Evolutionary conservation across 1,140 invertebrate genomes (phyloP).

Genomic region (Trichonephila inaurata): DNA sequence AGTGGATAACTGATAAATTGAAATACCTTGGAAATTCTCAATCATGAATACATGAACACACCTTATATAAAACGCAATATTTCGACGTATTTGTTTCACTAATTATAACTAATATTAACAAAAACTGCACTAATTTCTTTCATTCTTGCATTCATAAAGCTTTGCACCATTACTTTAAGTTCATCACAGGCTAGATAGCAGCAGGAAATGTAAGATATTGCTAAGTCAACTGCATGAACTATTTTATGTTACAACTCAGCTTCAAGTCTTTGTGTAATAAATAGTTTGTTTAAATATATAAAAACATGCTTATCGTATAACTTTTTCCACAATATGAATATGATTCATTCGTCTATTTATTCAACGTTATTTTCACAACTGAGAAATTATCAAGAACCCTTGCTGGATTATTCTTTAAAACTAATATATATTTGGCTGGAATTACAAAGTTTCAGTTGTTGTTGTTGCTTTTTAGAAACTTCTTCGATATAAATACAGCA

Average conservation of each 20-base stretch:
- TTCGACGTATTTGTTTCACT: slow-evolving; percentile 9
- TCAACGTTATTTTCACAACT: background rate
- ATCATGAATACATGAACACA: background rate
- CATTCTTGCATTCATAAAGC: slow-evolving; percentile 33
- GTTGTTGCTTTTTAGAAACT: too few relatives aligned
- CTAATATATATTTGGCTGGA: slow-evolving; percentile 30
- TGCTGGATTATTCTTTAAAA: background rate
- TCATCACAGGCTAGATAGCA: slow-evolving; percentile 51
- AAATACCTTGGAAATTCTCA: background rate
- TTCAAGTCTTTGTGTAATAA: slow-evolving; percentile 14
- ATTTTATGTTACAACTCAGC: slow-evolving; percentile 64
- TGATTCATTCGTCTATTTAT: background rate
- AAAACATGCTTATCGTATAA: background rate
- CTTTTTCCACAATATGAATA: background rate
- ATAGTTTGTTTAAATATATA: slow-evolving; percentile 26
- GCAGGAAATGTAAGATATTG: slow-evolving; percentile 68
- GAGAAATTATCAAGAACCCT: background rate
- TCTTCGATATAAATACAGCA: too few relatives aligned
- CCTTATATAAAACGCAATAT: slow-evolving; percentile 51
- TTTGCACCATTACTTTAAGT: slow-evolving; percentile 45
- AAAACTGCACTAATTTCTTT: slow-evolving; percentile 48
- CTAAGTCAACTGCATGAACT: slow-evolving; percentile 73
- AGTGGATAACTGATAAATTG: background rate
- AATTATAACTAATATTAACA: slow-evolving; percentile 41
- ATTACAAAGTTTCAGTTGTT: background rate